Evolutionary conservation across 2,888 invertebrate genomes (phyloP).

Genomic region (Lamproptera curius): DNA sequence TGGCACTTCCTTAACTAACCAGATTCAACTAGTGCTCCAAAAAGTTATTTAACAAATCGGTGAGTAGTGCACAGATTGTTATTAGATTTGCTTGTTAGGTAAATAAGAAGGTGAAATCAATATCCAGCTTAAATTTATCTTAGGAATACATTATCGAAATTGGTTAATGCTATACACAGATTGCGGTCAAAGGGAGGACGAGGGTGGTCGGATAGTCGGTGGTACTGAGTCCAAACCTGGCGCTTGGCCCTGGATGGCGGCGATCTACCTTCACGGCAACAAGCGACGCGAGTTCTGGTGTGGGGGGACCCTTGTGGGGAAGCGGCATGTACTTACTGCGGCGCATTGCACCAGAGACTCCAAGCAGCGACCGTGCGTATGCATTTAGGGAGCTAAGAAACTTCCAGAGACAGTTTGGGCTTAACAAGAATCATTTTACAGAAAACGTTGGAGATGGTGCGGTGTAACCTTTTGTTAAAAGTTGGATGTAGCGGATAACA

Average conservation of each 20-base stretch:
- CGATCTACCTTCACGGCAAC: slow-evolving; percentile 92
- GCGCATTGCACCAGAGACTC: slow-evolving; percentile 96
- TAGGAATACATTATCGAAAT: not conserved
- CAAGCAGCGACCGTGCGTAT: slow-evolving; percentile 87
- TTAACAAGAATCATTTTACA: too few species aligned
- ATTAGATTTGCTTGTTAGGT: too few species aligned
- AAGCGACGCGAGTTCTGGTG: slow-evolving; percentile 95
- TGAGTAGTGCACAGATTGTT: not conserved
- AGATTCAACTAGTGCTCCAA: too few species aligned
- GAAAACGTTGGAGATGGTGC: too few species aligned
- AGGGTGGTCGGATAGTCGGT: slow-evolving; percentile 93
- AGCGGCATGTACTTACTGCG: slow-evolving; percentile 90
- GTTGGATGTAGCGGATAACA: too few species aligned
- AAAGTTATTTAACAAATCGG: too few species aligned
- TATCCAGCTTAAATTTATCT: too few species aligned
- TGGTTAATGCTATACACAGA: slow-evolving; percentile 78
- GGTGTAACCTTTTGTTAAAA: too few species aligned
- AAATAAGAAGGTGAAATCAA: too few species aligned
- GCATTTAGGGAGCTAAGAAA: too few species aligned
- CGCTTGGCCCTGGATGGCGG: slow-evolving; percentile 98
- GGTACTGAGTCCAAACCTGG: slow-evolving; percentile 91
- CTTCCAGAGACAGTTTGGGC: too few species aligned
- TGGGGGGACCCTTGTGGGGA: slow-evolving; percentile 91
- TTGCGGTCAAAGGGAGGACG: slow-evolving; percentile 90
- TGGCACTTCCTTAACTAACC: too few species aligned